Base-by-base conservation (phyloP, 1,140 invertebrate genomes). In the Drosophila nannoptera region DNA sequence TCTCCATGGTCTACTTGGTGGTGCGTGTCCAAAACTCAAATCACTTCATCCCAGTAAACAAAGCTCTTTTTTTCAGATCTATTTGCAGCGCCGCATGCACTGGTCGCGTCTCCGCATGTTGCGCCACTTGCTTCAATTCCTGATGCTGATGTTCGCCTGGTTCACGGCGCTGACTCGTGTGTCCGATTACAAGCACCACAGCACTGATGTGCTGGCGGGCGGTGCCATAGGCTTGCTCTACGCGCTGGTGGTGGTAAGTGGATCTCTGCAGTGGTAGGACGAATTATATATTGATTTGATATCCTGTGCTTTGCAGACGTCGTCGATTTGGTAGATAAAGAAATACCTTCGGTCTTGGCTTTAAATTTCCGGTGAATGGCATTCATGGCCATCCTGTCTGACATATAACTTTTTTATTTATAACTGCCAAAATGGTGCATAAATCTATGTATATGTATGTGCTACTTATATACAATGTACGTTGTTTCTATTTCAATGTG, bases 141-240 rank as follows among this genome's bases (percentile, higher is more conserved):
- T 93, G 5, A 92, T 94, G 16, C 87, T 97, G 9, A 90, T 93
- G 84, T 90, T 96, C 78, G 93, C 96, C 29, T 94, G 94, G 92
- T 95, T 92, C 80, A 96, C 95, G 5, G 94, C 94, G 5, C 92
- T 97, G 90, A 95, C 95, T 2, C 92, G 97, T 33, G 93, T 99
- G 29, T 96, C 96, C 4, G 95, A 99, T 91, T 97, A 98, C 90
- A 99, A 98, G 90, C 98, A 99, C 90, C 97, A 99, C 87, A 98
- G 96, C 75, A 82, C 82, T 65, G 94, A 94, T 88, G 93, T 94
- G 3, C 78, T 93, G 4, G 90, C 90, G 31, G 93, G 93, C 2
- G 89, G 91, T 33, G 71, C 76, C 7, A 91, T 93, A 52, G 93
- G 93, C 0, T 75, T 91, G 4, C 77, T 91, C 7, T 91, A 90